These are phyloP conservation scores for Mesoclemmys tuberculata DNA, from an alignment of 2,113 vertebrate species.

Conservation along the genomic window DNA sequence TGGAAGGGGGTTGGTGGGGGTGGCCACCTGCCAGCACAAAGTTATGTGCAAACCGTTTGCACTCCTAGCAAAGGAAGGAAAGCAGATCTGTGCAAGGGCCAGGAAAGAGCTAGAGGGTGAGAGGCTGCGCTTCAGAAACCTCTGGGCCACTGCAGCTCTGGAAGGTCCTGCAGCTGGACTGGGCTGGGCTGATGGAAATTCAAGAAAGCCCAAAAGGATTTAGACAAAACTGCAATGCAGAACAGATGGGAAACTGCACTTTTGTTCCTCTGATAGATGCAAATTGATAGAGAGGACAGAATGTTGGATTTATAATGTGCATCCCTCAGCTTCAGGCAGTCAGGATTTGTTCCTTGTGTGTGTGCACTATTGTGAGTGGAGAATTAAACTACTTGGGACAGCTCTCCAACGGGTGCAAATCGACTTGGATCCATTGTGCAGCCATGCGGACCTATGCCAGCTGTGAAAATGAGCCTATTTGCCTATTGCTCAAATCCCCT, in stretches of 20 bases:
- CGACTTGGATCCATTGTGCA: fast-evolving
- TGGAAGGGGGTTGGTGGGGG: conserved; percentile 62
- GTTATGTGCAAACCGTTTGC: conserved; percentile 18
- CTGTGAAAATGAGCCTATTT: background rate
- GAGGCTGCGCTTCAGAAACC: background rate
- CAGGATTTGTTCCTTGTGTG: background rate
- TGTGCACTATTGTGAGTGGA: background rate
- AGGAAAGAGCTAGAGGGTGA: background rate
- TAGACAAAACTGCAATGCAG: conserved; percentile 46
- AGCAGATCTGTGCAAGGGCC: background rate
- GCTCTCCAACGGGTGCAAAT: background rate
- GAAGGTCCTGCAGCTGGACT: conserved; percentile 64
- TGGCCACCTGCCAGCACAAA: conserved; percentile 53
- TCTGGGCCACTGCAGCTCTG: background rate
- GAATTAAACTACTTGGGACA: background rate
- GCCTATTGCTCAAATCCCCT: background rate
- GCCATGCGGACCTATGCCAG: background rate
- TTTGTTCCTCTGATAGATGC: fast-evolving
- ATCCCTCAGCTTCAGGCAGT: fast-evolving
- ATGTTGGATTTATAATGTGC: background rate
- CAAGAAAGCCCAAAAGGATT: conserved; percentile 71
- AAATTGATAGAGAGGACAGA: background rate
- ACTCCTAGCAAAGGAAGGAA: background rate
- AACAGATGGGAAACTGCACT: conserved; percentile 59
- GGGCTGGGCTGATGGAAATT: conserved; percentile 66